These are phyloP conservation scores for Drosophila ananassae DNA, from an alignment of 1,140 invertebrate genomes.

Conservation along the genomic window DNA sequence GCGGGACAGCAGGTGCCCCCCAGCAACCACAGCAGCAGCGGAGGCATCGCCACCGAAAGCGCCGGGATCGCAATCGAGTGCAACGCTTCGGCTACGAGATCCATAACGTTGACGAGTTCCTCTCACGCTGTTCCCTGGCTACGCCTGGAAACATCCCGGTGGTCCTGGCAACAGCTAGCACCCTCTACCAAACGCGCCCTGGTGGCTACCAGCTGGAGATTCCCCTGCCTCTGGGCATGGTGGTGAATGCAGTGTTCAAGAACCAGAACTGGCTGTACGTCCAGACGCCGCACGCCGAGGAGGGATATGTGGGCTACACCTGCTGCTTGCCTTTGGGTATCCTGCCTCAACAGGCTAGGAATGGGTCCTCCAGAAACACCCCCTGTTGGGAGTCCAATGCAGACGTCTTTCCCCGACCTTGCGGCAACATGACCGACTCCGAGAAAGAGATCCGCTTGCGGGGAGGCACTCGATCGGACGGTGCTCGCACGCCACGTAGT, in stretches of 20 bases:
- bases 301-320: constrained; percentile 90
- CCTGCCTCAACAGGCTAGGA: constrained; percentile 84
- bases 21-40: constrained; percentile 62
- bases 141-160: constrained; percentile 92
- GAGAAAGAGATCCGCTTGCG: constrained; percentile 87
- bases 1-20: background rate
- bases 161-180: constrained; percentile 89
- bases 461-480: constrained; percentile 86
- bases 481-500: constrained; percentile 84
- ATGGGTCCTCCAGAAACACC: constrained; percentile 78
- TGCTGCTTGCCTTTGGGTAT: constrained; percentile 91
- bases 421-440: constrained; percentile 89
- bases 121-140: constrained; percentile 86
- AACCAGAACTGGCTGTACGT: constrained; percentile 93
- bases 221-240: constrained; percentile 90
- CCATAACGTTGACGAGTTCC: constrained; percentile 89
- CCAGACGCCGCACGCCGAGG: constrained; percentile 91
- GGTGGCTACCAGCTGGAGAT: constrained; percentile 89
- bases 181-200: constrained; percentile 89
- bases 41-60: constrained; percentile 85
- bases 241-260: constrained; percentile 93
- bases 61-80: constrained; percentile 84
- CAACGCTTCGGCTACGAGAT: constrained; percentile 90
- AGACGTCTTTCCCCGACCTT: constrained; percentile 90
- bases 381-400: constrained; percentile 92